Evolutionary conservation across 2,888 invertebrate genomes (phyloP).

Genomic region (Hermaeophaga mercurialis): DNA sequence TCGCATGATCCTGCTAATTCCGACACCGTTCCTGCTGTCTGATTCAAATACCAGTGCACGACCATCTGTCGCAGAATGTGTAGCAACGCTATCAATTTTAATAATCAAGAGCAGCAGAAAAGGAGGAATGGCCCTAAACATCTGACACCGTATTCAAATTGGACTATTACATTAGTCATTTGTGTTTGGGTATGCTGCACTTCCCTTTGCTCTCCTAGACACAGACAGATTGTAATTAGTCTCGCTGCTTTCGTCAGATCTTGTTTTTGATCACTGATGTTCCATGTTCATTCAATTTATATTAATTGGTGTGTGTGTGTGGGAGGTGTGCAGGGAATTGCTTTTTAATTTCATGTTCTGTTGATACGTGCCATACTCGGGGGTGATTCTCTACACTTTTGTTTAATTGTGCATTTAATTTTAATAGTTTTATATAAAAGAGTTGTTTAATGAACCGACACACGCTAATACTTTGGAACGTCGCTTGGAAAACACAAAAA

Average conservation of each 20-base stretch:
- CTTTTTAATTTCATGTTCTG: slow-evolving; percentile 30
- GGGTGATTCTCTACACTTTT: no score
- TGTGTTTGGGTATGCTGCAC: slow-evolving; percentile 34
- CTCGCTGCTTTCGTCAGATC: slow-evolving; percentile 37
- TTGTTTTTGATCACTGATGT: slow-evolving; percentile 34
- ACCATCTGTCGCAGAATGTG: slow-evolving; percentile 16
- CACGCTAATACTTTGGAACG: no score
- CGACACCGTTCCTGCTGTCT: not conserved
- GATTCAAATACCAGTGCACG: not conserved
- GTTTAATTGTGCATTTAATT: no score
- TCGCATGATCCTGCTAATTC: not conserved
- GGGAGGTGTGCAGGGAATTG: slow-evolving; percentile 32
- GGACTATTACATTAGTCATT: slow-evolving; percentile 53
- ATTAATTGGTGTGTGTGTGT: slow-evolving; percentile 36
- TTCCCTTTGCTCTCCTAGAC: slow-evolving; percentile 26
- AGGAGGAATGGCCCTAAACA: slow-evolving; percentile 32
- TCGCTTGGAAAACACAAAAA: no score
- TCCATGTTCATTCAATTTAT: slow-evolving; percentile 34
- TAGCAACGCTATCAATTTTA: slow-evolving; percentile 19
- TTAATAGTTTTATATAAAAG: no score
- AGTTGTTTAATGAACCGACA: no score
- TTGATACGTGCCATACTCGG: not conserved
- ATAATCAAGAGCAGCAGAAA: slow-evolving; percentile 14
- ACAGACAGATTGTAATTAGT: slow-evolving; percentile 35
- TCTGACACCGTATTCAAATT: slow-evolving; percentile 53